Evolutionary conservation across 2,797 vertebrate genomes (phyloP).

Genomic region (Enteromius trimaculatus): DNA sequence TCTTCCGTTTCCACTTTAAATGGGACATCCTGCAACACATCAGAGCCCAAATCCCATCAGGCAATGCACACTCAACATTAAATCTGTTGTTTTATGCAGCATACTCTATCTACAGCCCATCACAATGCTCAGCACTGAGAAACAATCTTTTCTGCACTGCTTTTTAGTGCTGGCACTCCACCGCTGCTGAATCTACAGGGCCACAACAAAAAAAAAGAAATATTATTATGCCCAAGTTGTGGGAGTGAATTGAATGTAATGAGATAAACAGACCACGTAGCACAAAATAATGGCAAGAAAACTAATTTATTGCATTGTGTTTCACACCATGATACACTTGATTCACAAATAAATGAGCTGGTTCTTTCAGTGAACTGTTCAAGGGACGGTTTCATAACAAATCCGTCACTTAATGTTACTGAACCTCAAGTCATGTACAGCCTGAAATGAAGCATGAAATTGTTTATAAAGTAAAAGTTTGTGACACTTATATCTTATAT

Average conservation of each 20-base stretch:
- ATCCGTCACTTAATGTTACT: background rate
- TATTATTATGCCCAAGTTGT: background rate
- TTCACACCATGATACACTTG: background rate
- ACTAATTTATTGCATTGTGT: background rate
- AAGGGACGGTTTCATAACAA: background rate
- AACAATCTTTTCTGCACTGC: background rate
- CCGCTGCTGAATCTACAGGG: background rate
- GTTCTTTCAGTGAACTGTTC: background rate
- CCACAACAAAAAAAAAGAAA: background rate
- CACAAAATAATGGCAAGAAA: background rate
- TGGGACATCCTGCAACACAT: conserved; percentile 17
- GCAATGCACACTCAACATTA: conserved; percentile 21
- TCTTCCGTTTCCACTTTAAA: conserved; percentile 24
- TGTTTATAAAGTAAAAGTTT: background rate
- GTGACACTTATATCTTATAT: background rate
- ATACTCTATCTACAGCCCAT: background rate
- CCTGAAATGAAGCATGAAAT: background rate
- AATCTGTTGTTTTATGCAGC: conserved; percentile 26
- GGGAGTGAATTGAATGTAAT: conserved; percentile 8
- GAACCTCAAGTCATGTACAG: background rate
- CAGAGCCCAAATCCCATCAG: conserved; percentile 28
- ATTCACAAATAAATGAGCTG: background rate
- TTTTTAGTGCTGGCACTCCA: background rate
- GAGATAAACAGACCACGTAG: background rate
- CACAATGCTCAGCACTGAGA: background rate